These are phyloP conservation scores for Trichopoda pennipes DNA, from an alignment of 2,888 invertebrate species.

Conservation along the genomic window DNA sequence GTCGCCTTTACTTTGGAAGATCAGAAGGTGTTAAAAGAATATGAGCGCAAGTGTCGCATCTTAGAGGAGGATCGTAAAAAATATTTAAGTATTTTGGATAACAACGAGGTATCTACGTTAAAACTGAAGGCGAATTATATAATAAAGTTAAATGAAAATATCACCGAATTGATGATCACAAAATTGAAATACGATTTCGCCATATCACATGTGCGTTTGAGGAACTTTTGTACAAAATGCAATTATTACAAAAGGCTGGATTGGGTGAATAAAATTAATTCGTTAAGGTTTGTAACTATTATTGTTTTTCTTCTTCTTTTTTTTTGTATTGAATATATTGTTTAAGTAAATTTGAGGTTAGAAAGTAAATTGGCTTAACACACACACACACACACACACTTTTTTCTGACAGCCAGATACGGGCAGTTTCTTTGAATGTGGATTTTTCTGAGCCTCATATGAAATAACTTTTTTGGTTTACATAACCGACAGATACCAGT, in stretches of 20 bases:
- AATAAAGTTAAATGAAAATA: constrained; percentile 84
- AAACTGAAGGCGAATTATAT: constrained; percentile 83
- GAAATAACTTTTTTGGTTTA: no score
- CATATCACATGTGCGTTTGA: constrained; percentile 84
- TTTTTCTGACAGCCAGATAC: no score
- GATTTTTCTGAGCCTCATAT: no score
- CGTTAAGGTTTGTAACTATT: constrained; percentile 59
- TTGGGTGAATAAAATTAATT: constrained; percentile 64
- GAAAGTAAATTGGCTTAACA: no score
- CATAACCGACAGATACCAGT: no score
- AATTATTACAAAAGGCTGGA: constrained; percentile 70
- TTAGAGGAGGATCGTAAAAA: constrained; percentile 88
- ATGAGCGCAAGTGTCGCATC: constrained; percentile 86
- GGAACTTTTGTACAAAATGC: constrained; percentile 71
- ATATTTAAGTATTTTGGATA: constrained; percentile 87
- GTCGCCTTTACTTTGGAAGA: constrained; percentile 90
- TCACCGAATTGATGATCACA: constrained; percentile 82
- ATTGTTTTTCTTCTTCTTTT: no score
- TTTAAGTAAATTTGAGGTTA: no score
- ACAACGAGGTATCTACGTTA: constrained; percentile 86
- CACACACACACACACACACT: no score
- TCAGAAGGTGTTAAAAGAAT: constrained; percentile 85
- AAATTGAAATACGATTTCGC: constrained; percentile 87
- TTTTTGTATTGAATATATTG: no score
- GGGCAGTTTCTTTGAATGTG: no score